phyloP scores from a whole-genome alignment of 2,797 vertebrate genomes.

The Trichosurus vulpecula region DNA sequence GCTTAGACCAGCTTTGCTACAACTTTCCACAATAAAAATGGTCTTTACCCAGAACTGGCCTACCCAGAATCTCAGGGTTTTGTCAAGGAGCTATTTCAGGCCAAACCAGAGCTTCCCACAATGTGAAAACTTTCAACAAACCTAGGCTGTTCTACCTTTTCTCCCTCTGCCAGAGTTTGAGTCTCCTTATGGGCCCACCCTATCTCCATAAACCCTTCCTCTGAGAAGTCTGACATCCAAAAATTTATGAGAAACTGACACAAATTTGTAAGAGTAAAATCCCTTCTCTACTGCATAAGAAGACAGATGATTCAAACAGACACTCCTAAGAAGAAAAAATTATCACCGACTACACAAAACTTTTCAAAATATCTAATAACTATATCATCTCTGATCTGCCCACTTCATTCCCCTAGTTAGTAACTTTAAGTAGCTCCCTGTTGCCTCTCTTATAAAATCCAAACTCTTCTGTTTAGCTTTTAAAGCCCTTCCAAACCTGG shows the following conservation, averaged over 20 bases:
- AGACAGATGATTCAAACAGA: not conserved
- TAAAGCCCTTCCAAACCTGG: too few relatives aligned
- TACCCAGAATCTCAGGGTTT: slow-evolving; percentile 92
- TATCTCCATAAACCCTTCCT: slow-evolving; percentile 88
- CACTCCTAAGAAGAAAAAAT: not conserved
- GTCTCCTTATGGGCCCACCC: slow-evolving; percentile 88
- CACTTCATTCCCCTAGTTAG: too few relatives aligned
- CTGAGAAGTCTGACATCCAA: too few relatives aligned
- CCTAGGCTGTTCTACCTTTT: slow-evolving; percentile 92
- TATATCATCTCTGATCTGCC: not conserved
- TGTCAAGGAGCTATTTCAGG: slow-evolving; percentile 93
- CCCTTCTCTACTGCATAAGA: not conserved
- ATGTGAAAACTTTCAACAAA: slow-evolving; percentile 95
- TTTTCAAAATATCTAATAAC: not conserved
- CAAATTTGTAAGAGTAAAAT: not conserved
- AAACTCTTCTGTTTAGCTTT: too few relatives aligned
- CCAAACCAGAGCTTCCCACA: slow-evolving; percentile 92
- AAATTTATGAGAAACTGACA: not conserved
- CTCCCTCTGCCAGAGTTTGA: slow-evolving; percentile 94
- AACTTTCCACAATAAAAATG: slow-evolving; percentile 96
- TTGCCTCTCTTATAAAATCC: too few relatives aligned
- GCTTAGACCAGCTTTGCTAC: slow-evolving; percentile 96
- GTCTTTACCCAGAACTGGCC: slow-evolving; percentile 88
- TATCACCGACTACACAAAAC: not conserved
- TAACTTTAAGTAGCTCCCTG: too few relatives aligned